Percentiles rank a stretch among this genome's conserved stretches.
Evolutionary conservation across 2,113 vertebrate genomes (phyloP).

Genomic region (Artemisiospiza belli): DNA sequence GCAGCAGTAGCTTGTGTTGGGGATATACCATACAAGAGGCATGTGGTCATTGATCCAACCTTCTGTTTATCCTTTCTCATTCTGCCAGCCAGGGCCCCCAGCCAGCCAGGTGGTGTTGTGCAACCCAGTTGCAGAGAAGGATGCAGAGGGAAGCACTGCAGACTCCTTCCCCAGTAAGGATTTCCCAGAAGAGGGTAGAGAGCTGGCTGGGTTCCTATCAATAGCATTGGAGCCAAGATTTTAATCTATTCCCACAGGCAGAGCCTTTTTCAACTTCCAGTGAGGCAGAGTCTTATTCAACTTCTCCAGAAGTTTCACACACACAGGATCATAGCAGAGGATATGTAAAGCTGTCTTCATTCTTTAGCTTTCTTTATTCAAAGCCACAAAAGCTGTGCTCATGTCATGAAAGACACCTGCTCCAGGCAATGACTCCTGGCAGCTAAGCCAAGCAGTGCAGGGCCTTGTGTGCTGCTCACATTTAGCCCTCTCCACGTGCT

Average conservation of each 20-base stretch:
- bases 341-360: background rate
- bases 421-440: background rate
- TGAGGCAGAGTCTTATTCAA: background rate
- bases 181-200: background rate
- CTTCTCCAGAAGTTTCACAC: background rate
- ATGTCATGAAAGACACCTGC: background rate
- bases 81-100: background rate
- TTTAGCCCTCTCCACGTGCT: background rate
- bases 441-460: background rate
- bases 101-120: background rate
- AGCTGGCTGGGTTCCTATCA: background rate
- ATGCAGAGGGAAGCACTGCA: background rate
- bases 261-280: background rate
- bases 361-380: background rate
- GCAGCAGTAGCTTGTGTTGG: background rate
- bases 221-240: background rate
- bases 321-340: background rate
- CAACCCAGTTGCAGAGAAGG: background rate
- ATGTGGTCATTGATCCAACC: background rate
- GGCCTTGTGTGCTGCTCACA: background rate
- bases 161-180: background rate
- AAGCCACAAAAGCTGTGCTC: background rate
- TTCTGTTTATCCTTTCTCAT: background rate
- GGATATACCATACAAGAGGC: background rate
- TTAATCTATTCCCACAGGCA: background rate